Evolutionary conservation across 2,797 vertebrate genomes (phyloP).

Genomic region (Streptopelia turtur): DNA sequence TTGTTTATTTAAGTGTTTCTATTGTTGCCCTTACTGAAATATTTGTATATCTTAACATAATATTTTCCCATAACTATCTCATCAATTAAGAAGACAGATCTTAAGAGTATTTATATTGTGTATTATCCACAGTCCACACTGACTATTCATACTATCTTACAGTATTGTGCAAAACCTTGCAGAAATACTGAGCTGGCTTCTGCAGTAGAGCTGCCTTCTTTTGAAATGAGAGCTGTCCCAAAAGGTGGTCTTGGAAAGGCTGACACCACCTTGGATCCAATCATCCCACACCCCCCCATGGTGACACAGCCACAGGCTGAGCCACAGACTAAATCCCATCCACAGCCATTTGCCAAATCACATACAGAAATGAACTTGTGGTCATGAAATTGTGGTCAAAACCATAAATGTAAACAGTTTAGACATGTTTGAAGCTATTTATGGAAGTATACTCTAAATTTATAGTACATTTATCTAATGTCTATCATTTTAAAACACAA

Average conservation of each 20-base stretch:
- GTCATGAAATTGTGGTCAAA: neutral
- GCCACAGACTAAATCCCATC: neutral
- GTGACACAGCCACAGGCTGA: neutral
- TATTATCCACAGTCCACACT: neutral
- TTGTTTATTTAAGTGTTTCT: neutral
- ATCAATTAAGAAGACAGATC: neutral
- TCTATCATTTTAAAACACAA: neutral
- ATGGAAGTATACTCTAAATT: neutral
- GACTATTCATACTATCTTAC: neutral
- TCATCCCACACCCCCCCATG: neutral
- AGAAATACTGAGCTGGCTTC: neutral
- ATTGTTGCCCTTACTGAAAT: neutral
- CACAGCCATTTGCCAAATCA: neutral
- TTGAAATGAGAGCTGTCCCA: neutral
- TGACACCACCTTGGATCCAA: rapidly evolving
- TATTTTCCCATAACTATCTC: neutral
- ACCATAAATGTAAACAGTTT: neutral
- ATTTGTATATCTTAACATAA: neutral
- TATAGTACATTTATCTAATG: neutral
- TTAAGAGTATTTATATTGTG: neutral
- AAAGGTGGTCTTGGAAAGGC: neutral
- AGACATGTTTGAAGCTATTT: neutral
- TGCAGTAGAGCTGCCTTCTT: neutral
- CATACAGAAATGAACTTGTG: neutral
- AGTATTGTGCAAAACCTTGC: neutral